These are phyloP conservation scores for Cyphotilapia sp. DNA, from an alignment of 2,113 vertebrate genomes.

Conservation along the genomic window DNA sequence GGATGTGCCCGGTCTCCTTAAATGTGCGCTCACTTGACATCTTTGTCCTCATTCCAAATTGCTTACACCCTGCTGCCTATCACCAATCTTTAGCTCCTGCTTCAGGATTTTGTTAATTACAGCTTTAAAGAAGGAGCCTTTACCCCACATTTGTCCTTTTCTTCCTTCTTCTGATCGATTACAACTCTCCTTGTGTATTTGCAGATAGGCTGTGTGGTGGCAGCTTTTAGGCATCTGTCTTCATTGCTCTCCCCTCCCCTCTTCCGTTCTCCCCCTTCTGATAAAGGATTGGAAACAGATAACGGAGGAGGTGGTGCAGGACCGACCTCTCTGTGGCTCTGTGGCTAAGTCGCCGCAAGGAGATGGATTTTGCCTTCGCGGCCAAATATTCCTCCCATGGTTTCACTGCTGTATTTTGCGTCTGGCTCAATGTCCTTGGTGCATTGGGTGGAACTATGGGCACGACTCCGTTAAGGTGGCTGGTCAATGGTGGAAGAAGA, in stretches of 20 bases:
- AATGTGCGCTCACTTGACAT: not conserved
- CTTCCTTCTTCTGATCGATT: conserved; percentile 16
- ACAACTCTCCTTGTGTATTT: conserved; percentile 15
- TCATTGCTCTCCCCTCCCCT: not conserved
- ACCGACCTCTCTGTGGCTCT: conserved; percentile 24
- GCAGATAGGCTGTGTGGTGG: not conserved
- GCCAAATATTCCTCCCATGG: conserved; percentile 21
- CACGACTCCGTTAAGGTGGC: not conserved
- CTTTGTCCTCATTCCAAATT: not conserved
- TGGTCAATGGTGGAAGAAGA: conserved; percentile 27
- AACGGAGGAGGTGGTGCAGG: conserved; percentile 38
- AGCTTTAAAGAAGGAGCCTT: conserved; percentile 19
- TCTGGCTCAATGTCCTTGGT: conserved; percentile 42
- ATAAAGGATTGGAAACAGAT: conserved; percentile 64
- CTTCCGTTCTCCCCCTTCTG: conserved; percentile 11
- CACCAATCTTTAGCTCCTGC: conserved; percentile 8
- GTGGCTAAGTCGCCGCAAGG: conserved; percentile 40
- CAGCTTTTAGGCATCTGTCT: conserved; percentile 20
- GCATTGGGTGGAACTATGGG: not conserved
- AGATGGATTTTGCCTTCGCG: conserved; percentile 38
- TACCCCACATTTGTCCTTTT: not conserved
- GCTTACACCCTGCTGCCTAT: not conserved
- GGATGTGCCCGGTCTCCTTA: not conserved
- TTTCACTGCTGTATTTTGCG: conserved; percentile 36
- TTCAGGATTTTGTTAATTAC: conserved; percentile 49